Evolutionary conservation across 53 echinoderm and acorn worm genomes (phyloP), one percentile per base, ranked within the genome.

Genomic region (Mesocentrotus franciscanus): DNA sequence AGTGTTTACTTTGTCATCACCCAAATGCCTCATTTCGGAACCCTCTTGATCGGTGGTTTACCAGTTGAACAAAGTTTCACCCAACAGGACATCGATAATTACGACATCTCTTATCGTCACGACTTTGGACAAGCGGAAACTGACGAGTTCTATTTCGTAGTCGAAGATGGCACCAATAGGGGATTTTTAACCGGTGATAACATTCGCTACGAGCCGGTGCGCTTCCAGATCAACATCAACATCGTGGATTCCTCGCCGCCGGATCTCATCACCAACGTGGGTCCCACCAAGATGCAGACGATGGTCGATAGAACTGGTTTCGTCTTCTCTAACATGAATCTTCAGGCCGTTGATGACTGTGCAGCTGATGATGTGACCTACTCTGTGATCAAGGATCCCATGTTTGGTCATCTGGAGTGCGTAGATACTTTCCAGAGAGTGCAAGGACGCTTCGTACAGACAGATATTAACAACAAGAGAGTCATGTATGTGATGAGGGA

Each of bases 401-500:
- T 95, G 85, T 97, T 97, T 89, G 99, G 99, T 60, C 95, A 97
- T 95, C 95, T 99, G 59, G 97, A 99, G 89, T 96, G 95, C 95
- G 94, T 97, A 0, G 94, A 91, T 56, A 96, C 96, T 61, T 96
- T 97, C 72, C 95, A 96, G 85, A 61, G 96, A 0, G 95, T 99
- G 0, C 93, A 90, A 83, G 97, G 97, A 8, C 95, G 95, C 60
- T 99, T 99, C 58, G 94, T 97, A 0, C 99, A 99, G 85, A 95
- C 96, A 68, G 96, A 98, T 11, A 95, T 99, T 9, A 96, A 97
- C 85, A 96, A 97, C 90, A 90, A 97, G 35, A 98, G 92, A 64
- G 95, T 99, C 61, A 97, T 97, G 97, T 99, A 97, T 58, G 96
- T 99, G 59, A 93, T 99, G 95, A 96, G 96, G 74, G 97, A 98